Conservation (phyloP, 2,113 vertebrate genomes). For the Zootoca vivipara region DNA sequence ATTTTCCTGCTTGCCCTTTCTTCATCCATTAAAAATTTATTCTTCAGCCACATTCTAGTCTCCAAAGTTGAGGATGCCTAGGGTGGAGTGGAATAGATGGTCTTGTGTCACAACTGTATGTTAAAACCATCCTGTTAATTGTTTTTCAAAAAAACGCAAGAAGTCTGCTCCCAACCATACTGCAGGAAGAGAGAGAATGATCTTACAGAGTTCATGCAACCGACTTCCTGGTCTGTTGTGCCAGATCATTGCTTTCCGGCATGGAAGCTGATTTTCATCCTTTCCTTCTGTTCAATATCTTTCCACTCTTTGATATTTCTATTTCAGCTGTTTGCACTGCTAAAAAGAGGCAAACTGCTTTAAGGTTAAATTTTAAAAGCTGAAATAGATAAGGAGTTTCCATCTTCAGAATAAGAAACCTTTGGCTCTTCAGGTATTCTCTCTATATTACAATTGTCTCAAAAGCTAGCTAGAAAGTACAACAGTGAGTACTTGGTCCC, state of each 20-base stretch:
- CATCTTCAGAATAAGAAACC: neutral
- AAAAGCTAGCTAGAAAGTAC: neutral
- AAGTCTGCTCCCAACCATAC: neutral
- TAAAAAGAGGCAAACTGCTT: neutral
- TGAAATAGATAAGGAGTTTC: neutral
- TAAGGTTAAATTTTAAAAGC: neutral
- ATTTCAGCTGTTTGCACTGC: neutral
- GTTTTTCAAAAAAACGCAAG: too few species aligned
- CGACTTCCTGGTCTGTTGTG: neutral
- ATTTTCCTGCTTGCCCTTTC: neutral
- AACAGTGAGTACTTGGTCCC: too few species aligned
- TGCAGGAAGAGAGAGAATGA: too few species aligned
- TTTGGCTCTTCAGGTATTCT: neutral
- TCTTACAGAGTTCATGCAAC: neutral
- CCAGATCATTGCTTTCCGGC: neutral
- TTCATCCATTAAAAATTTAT: neutral
- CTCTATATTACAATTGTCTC: neutral
- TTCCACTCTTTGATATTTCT: neutral
- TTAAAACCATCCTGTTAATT: neutral
- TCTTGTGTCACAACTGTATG: neutral
- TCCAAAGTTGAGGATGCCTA: neutral
- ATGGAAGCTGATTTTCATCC: neutral
- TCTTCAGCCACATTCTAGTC: neutral
- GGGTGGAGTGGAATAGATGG: neutral
- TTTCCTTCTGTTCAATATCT: neutral